Conservation (phyloP, 1,140 invertebrate genomes). For the Metaphire vulgaris region DNA sequence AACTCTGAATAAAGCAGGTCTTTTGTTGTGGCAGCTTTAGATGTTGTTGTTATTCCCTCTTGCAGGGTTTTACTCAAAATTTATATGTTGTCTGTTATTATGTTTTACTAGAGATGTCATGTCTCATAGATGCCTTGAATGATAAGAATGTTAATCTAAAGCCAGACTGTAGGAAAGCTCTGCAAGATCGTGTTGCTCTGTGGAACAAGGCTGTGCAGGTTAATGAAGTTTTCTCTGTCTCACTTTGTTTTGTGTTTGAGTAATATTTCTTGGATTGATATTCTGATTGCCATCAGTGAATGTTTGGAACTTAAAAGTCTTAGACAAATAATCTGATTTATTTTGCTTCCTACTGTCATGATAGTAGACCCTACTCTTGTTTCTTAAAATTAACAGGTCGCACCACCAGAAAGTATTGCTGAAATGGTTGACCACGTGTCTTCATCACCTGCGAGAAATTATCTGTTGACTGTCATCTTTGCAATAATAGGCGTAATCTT, state of each 20-base stretch:
- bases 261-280: no score
- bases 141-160: neutral
- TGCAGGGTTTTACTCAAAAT: neutral
- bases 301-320: neutral
- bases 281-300: neutral
- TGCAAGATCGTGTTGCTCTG: neutral
- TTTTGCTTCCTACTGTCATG: neutral
- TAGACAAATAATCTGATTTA: neutral
- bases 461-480: conserved; percentile 60
- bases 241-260: no score
- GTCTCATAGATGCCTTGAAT: neutral
- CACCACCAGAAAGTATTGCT: conserved; percentile 62
- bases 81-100: neutral
- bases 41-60: neutral
- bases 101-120: neutral
- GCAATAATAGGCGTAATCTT: conserved; percentile 70
- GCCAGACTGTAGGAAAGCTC: neutral
- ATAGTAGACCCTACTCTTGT: neutral
- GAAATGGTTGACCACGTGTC: conserved; percentile 65
- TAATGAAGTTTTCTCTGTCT: neutral
- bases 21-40: neutral
- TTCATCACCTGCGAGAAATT: conserved; percentile 67
- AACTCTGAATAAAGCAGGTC: no score
- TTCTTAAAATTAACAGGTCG: conserved; percentile 44
- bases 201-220: neutral